Conservation (phyloP, 1,140 invertebrate species). For the Eufriesea mexicana region DNA sequence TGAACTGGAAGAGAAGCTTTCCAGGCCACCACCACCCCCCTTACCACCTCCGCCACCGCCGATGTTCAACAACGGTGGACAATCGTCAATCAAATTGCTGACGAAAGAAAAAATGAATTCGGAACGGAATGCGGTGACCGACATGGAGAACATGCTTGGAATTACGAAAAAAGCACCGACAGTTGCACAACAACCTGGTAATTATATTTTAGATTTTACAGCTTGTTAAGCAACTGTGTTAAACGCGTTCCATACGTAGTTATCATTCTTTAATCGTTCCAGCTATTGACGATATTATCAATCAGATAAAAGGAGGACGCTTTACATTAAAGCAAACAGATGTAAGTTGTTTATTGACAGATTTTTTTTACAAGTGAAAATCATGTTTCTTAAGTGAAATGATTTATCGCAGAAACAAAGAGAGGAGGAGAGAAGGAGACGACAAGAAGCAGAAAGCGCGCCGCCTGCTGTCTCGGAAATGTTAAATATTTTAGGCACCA, state of each 20-base stretch:
- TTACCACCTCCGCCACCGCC: slow-evolving; percentile 79
- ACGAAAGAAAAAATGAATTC: slow-evolving; percentile 69
- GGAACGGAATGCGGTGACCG: slow-evolving; percentile 78
- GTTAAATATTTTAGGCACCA: slow-evolving; percentile 87
- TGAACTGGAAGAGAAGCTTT: slow-evolving; percentile 77
- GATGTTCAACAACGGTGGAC: slow-evolving; percentile 58
- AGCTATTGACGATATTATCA: slow-evolving; percentile 89
- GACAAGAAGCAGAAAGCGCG: slow-evolving; percentile 81
- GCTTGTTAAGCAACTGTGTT: neutral
- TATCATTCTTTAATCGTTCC: slow-evolving; percentile 54
- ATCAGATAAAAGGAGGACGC: slow-evolving; percentile 89
- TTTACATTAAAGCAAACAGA: slow-evolving; percentile 87
- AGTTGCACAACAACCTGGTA: slow-evolving; percentile 77
- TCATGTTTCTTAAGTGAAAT: slow-evolving; percentile 2
- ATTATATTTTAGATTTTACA: slow-evolving; percentile 29
- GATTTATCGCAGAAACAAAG: slow-evolving; percentile 77
- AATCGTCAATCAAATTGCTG: slow-evolving; percentile 74
- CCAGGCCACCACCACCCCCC: slow-evolving; percentile 78
- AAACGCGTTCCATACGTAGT: neutral
- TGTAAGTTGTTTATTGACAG: slow-evolving; percentile 71
- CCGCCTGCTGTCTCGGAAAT: slow-evolving; percentile 88
- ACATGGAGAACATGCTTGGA: slow-evolving; percentile 85
- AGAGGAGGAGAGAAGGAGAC: slow-evolving; percentile 84
- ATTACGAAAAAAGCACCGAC: slow-evolving; percentile 77
- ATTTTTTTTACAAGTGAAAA: neutral